Conservation (phyloP, 2,888 invertebrate genomes). For the Sphaerophoria taeniata region DNA sequence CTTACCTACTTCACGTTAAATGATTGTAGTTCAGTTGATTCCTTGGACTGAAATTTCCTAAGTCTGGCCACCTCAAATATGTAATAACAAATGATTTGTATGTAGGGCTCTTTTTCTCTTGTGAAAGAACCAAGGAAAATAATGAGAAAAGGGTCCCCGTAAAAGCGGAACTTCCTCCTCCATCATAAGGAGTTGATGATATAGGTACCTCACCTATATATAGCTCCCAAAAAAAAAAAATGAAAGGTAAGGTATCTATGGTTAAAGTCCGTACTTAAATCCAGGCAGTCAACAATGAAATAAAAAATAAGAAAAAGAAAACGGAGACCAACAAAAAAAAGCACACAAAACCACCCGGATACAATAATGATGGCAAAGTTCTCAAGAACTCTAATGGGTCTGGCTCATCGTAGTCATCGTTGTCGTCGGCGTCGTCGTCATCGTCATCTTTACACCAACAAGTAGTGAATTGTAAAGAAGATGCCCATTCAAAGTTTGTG, state of each 20-base stretch:
- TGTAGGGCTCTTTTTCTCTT: constrained; percentile 44
- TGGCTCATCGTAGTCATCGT: too few species aligned
- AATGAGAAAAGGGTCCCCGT: constrained; percentile 27
- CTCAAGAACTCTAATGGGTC: constrained; percentile 53
- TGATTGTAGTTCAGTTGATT: not conserved
- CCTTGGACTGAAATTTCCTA: not conserved
- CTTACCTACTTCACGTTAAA: too few species aligned
- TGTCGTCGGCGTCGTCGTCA: too few species aligned
- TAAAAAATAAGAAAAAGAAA: not conserved
- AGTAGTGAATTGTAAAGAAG: constrained; percentile 52
- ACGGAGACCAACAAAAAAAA: constrained; percentile 22
- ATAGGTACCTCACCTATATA: not conserved
- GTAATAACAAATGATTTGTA: constrained; percentile 56
- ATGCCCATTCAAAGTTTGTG: constrained; percentile 56
- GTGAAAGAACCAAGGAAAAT: constrained; percentile 58
- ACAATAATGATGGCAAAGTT: constrained; percentile 57
- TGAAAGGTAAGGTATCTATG: constrained; percentile 20
- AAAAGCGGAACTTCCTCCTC: constrained; percentile 36
- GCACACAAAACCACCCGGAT: constrained; percentile 39
- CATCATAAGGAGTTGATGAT: constrained; percentile 17
- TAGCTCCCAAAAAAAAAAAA: constrained; percentile 12
- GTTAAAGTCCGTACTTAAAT: constrained; percentile 41
- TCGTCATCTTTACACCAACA: constrained; percentile 48
- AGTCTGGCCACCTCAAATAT: constrained; percentile 15
- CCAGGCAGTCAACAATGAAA: constrained; percentile 49